Evolutionary conservation across 2,113 vertebrate species (phyloP), one percentile per base, ranked within the genome.

Genomic region (Engraulis encrasicolus): DNA sequence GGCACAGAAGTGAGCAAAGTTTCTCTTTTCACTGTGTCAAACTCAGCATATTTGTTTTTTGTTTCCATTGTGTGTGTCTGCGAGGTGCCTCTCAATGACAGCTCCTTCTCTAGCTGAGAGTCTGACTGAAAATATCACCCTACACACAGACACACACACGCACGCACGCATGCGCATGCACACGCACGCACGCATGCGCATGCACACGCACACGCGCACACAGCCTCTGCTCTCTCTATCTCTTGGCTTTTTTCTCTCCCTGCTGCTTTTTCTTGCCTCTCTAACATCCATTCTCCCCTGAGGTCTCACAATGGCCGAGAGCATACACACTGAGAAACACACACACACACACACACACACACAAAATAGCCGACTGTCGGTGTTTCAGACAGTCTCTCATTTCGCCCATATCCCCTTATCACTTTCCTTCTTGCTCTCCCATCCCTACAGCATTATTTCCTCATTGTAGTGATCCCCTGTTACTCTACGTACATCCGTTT

Each of bases 401-500:
- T n/a, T 66, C 9, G 11, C 58, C 23, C 11, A 66, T 23, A 66
- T 27, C 58, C 23, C 58, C 58, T 66, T 66, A 66, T 66, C n/a
- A 27, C 23, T 66, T 27, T 66, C 58, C 27, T 66, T 66, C 58
- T 27, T 66, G 58, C 58, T 66, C 58, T 66, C 58, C n/a, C n/a
- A n/a, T 45, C 40, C 58, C 58, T 66, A 66, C 27, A 66, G 58
- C 58, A 66, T 31, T 31, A 52, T 36, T 31, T 27, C 6, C 45
- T 80, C 78, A 48, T 48, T 79, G 78, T 27, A 66, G 12, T 66
- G 20, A 27, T 79, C 78, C 23, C 78, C 45, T 45, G 78, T 19
- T n/a, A 14, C 7, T 40, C n/a, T n/a, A n/a, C 23, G 20, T 19
- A 15, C 40, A 79, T 77, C 34, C n/a, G 38, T 66, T 82, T 7